Percentiles rank a stretch among this genome's conserved stretches.
Conservation (phyloP, 2,888 invertebrate species). For the Thera britannica region DNA sequence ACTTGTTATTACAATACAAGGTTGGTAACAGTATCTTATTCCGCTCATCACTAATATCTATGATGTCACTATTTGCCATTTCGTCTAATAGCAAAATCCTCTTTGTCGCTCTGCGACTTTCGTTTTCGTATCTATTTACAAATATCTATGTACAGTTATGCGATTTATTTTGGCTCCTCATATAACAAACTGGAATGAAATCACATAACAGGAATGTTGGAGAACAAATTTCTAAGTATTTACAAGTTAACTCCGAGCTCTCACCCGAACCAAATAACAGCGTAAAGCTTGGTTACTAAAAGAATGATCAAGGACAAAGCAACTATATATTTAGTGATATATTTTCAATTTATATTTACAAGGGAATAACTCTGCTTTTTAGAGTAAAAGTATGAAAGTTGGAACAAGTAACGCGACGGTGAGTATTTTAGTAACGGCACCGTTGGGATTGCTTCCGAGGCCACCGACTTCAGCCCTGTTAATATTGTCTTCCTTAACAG, state of each 20-base stretch:
- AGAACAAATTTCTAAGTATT: slow-evolving; percentile 66
- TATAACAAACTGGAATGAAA: slow-evolving; percentile 77
- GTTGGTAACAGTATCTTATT: slow-evolving; percentile 71
- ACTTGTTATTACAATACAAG: slow-evolving; percentile 53
- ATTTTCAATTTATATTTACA: slow-evolving; percentile 70
- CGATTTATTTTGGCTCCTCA: slow-evolving; percentile 71
- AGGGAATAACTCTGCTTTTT: slow-evolving; percentile 51
- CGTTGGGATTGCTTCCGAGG: slow-evolving; percentile 67
- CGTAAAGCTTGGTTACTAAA: slow-evolving; percentile 72
- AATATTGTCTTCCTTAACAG: slow-evolving; percentile 67
- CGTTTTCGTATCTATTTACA: slow-evolving; percentile 78
- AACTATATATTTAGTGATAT: slow-evolving; percentile 66
- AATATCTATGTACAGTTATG: slow-evolving; percentile 78
- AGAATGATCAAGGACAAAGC: slow-evolving; percentile 65
- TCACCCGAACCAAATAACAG: slow-evolving; percentile 61
- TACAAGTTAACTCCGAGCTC: slow-evolving; percentile 63
- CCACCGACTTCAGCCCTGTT: slow-evolving; percentile 69
- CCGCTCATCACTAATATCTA: slow-evolving; percentile 61
- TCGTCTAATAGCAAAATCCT: slow-evolving; percentile 55
- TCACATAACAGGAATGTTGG: slow-evolving; percentile 80
- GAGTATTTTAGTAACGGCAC: slow-evolving; percentile 52
- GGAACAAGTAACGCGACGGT: slow-evolving; percentile 62
- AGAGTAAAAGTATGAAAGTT: slow-evolving; percentile 66
- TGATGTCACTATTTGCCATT: slow-evolving; percentile 58
- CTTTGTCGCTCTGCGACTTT: slow-evolving; percentile 77